These are phyloP conservation scores for Steatocranus sp. DNA, from an alignment of 2,797 vertebrate species.

Conservation along the genomic window DNA sequence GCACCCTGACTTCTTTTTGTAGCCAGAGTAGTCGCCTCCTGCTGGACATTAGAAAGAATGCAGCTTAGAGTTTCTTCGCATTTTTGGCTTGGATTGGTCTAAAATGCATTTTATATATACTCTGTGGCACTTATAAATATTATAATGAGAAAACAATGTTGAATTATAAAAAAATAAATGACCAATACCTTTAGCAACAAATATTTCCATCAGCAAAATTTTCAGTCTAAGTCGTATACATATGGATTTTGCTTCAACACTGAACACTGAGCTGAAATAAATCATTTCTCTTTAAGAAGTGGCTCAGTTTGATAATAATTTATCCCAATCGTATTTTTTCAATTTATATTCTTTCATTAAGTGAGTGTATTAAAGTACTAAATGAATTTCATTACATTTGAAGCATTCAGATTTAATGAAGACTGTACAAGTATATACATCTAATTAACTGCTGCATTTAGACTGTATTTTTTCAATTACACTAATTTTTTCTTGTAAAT, in stretches of 20 bases:
- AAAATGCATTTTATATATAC: background rate
- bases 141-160: background rate
- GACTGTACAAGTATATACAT: constrained; percentile 27
- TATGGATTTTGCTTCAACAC: background rate
- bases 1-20: background rate
- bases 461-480: constrained; percentile 29
- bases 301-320: constrained; percentile 36
- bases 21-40: background rate
- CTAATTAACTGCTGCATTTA: constrained; percentile 42
- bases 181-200: background rate
- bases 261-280: background rate
- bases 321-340: constrained; percentile 26
- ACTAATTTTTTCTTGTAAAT: constrained; percentile 39
- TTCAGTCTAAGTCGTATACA: background rate
- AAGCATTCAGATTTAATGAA: constrained; percentile 43
- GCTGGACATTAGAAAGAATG: background rate
- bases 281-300: constrained; percentile 23
- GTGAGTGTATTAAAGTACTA: constrained; percentile 20
- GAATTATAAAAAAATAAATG: background rate
- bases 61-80: background rate
- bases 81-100: background rate
- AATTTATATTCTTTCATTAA: constrained; percentile 47
- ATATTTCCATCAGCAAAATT: background rate
- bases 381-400: constrained; percentile 45
- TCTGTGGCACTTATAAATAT: background rate